Evolutionary conservation across 2,113 vertebrate species (phyloP).

Genomic region (Hyla sarda): DNA sequence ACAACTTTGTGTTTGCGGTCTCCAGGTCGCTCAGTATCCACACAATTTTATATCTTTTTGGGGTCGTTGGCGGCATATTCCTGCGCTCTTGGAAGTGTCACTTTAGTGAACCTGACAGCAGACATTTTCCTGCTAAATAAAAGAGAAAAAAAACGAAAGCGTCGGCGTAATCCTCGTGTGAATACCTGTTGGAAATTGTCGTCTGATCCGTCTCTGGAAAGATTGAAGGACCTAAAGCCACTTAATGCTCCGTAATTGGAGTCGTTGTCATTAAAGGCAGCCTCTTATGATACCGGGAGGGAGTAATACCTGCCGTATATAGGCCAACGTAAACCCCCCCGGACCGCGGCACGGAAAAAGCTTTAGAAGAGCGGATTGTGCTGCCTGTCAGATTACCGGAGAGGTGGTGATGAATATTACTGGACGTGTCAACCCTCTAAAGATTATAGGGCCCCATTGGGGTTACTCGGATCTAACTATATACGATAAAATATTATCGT

Average conservation of each 20-base stretch:
- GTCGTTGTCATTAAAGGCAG: constrained; percentile 53
- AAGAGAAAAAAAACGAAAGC: neutral
- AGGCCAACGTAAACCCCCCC: constrained; percentile 30
- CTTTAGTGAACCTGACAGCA: constrained; percentile 49
- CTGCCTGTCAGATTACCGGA: neutral
- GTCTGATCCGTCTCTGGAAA: constrained; percentile 18
- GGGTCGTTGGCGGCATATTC: constrained; percentile 3
- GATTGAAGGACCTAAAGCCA: constrained; percentile 52
- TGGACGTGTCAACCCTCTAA: neutral
- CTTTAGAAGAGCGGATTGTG: neutral
- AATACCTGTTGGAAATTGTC: constrained; percentile 40
- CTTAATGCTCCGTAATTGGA: constrained; percentile 53
- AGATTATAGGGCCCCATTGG: neutral
- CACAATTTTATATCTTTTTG: neutral
- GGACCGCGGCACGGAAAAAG: neutral
- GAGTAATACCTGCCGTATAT: constrained; percentile 48
- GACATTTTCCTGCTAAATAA: constrained; percentile 48
- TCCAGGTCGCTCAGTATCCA: too few species aligned
- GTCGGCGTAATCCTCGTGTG: constrained; percentile 44
- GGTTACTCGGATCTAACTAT: neutral
- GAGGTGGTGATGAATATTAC: neutral
- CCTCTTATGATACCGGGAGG: constrained; percentile 40
- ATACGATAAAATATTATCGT: neutral
- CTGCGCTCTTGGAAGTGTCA: constrained; percentile 30
- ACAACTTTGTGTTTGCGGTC: too few species aligned